Evolutionary conservation across 1,140 invertebrate genomes (phyloP), one percentile per base, ranked within the genome.

Genomic region (Drosophila bocki): DNA sequence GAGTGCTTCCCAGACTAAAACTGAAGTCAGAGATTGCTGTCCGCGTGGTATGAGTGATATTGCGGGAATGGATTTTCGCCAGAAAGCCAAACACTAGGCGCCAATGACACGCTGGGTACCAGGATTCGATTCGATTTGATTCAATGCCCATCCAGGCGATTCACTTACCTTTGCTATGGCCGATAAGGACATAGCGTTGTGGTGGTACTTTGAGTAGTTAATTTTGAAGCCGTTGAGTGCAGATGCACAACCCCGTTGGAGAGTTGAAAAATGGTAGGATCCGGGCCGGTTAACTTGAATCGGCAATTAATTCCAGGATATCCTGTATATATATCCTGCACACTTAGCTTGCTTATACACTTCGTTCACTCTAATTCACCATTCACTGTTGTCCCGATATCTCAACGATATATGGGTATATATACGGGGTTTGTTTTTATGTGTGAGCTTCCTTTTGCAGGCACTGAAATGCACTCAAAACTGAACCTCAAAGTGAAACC

Each of bases 191-290:
- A 93, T 93, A 92, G 92, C 92, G 91, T 93, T 93, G 70, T 93
- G 92, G 76, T 92, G 91, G 75, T 93, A 93, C 92, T 93, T 93
- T 91, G 92, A 93, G 78, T 93, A 93, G 65, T 93, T 93, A 92
- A 93, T 93, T 85, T 93, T 93, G 92, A 90, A 91, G 92, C 92
- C 91, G 86, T 91, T 93, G 57, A 61, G 75, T 67, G 64, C 85
- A 69, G 51, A 76, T 58, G 84, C 83, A 88, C 84, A 63, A 77
- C 57, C 59, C 48, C 41, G 62, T 53, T 47, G 33, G 9, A 32
- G 42, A 78, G 33, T 60, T 65, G 74, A 82, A 77, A 42, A 29
- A 37, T 51, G 9, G 51, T 44, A 56, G 45, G 47, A 53, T 58
- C 68, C 60, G 60, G 48, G 63, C 67, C 63, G 63, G 67, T 74